Conservation (phyloP, 2,797 vertebrate species). For the Nasua narica region DNA sequence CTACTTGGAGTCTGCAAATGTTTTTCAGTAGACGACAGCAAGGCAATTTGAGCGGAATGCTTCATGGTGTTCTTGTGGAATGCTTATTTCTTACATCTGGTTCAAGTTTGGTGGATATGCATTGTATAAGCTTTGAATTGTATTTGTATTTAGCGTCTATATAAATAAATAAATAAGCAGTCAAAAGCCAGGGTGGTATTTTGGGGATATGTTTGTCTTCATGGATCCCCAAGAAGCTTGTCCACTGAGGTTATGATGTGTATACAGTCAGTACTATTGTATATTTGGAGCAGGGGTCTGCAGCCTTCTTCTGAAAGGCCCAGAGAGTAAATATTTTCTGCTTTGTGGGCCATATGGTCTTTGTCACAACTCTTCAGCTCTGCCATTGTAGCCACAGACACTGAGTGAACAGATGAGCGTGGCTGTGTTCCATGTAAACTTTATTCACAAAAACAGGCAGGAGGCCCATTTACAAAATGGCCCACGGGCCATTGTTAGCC, state of each 20-base stretch:
- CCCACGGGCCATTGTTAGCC: not conserved
- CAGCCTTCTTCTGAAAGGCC: constrained; percentile 14
- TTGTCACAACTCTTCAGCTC: not conserved
- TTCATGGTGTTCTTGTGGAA: not conserved
- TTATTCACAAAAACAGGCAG: not conserved
- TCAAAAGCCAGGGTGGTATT: constrained; percentile 4
- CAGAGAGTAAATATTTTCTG: not conserved
- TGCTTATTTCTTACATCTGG: constrained; percentile 2
- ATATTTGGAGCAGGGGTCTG: not conserved
- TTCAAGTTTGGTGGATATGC: not conserved
- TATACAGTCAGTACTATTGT: not conserved
- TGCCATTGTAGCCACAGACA: not conserved
- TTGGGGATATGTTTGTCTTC: not conserved
- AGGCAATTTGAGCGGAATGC: not conserved
- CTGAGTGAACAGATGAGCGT: not conserved
- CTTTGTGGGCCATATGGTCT: not conserved
- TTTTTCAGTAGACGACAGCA: not conserved
- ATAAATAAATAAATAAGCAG: not conserved
- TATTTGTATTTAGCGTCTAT: not conserved
- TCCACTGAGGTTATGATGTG: not conserved
- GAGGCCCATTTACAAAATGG: not conserved
- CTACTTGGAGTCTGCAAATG: not conserved
- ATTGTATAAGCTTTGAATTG: not conserved
- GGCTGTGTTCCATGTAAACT: constrained; percentile 20
- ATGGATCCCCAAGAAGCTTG: not conserved